phyloP scores from a whole-genome alignment of 2,888 invertebrate species.

The Chaetogeoica ovagalla region DNA sequence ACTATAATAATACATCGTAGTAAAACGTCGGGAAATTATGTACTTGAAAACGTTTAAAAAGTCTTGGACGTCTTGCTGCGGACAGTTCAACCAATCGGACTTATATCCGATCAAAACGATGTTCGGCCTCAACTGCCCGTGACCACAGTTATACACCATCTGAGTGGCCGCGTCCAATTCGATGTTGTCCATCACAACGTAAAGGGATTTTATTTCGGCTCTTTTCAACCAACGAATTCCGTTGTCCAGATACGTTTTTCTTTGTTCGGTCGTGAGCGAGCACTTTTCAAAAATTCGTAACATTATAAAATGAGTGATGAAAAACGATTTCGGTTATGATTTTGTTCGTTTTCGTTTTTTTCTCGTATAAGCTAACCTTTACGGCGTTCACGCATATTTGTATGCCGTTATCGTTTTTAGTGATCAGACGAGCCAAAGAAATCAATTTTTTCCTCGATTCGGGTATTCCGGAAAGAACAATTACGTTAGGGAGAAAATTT shows the following conservation, averaged over 20 bases:
- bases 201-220: constrained; percentile 87
- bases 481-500: constrained; percentile 82
- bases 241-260: neutral
- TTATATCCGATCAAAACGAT: constrained; percentile 94
- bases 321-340: no score
- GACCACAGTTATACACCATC: constrained; percentile 87
- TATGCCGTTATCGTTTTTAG: constrained; percentile 82
- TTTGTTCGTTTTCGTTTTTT: no score
- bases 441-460: constrained; percentile 84
- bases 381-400: constrained; percentile 91
- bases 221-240: constrained; percentile 57
- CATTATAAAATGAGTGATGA: neutral
- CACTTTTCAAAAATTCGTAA: neutral
- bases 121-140: constrained; percentile 93
- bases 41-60: constrained; percentile 97
- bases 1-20: constrained; percentile 58
- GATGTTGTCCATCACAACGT: constrained; percentile 77
- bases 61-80: constrained; percentile 74
- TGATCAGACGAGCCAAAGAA: constrained; percentile 87
- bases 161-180: constrained; percentile 79
- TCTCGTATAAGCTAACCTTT: constrained; percentile 64
- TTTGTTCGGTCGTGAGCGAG: neutral
- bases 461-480: constrained; percentile 89
- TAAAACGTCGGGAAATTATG: constrained; percentile 59
- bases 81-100: constrained; percentile 84